Evolutionary conservation across 1,140 invertebrate species (phyloP), one percentile per base, ranked within the genome.

Genomic region (Atta cephalotes): DNA sequence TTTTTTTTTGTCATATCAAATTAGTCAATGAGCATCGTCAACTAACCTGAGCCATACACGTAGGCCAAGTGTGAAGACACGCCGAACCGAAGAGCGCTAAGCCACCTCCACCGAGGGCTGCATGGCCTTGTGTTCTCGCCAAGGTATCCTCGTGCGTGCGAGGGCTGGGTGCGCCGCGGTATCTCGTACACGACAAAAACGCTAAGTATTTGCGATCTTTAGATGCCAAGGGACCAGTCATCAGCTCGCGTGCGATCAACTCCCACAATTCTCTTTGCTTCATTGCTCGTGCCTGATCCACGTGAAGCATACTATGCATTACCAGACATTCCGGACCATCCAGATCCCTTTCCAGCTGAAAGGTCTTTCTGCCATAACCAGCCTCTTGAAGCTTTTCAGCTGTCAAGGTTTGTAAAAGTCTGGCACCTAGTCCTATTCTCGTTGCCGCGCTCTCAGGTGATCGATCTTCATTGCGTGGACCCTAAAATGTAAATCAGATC

Each of bases 31-130:
- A 21, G 16, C 4, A 63, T 21, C 2, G 6, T 31, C 25, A 84
- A 72, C 80, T 10, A 49, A 84, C 80, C 87, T 98, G 96, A 18
- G 97, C 95, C 66, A 99, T 94, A 71, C 93, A 94, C 10, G 96
- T 96, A 2, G 98, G 98, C 98, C 98, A 99, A 1, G 98, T 98
- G 93, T 99, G 98, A 56, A 99, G 96, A 93, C 98, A 98, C 5
- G 97, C 98, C 0, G 98, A 98, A 4, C 98, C 98, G 93, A 99
- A 98, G 6, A 99, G 95, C 4, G 98, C 98, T 60, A 99, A 95
- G 6, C 98, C 98, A 18, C 98, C 98, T 71, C 98, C 97, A 71
- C 98, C 98, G 70, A 99, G 95, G 3, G 98, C 98, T 51, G 97
- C 97, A 94, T 99, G 97, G 1, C 97, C 98, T 95, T 98, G 97